Evolutionary conservation across 2,113 vertebrate species (phyloP), one percentile per base, ranked within the genome.

Genomic region (Poeciliopsis retropinna): DNA sequence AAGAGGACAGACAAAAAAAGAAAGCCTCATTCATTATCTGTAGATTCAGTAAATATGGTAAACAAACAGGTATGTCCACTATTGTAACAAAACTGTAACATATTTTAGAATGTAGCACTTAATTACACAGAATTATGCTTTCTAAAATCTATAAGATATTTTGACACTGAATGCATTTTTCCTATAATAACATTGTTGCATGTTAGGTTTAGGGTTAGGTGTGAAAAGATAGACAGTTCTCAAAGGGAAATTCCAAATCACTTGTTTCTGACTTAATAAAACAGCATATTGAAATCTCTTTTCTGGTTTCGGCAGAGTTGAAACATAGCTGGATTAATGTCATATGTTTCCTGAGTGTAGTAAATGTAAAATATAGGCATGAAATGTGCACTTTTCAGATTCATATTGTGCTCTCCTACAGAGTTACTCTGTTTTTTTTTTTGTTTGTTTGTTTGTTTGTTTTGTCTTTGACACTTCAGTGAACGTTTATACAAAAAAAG

Each of bases 11-110:
- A 68, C 17, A 54, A 70, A 34, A 77, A 63, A 70, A 81, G 41
- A 73, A 70, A 81, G 30, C 54, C 63, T 75, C 44, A 25, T 62
- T 84, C 67, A 74, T 91, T 85, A 80, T 73, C 51, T 75, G 69
- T 64, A 64, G 67, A 64, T 66, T 22, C 29, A 31, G n/a, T 70
- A 65, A 31, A 67, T 11, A 39, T 37, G 65, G 39, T 62, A 37
- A 60, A 68, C 72, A 80, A 75, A 69, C 71, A 65, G 22, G 30
- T 14, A 63, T 62, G 64, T 32, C 13, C 29, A 31, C 28, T 72
- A 57, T 67, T 66, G 69, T 30, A 73, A 29, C 37, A 32, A 77
- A 72, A 25, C 70, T 68, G 32, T 85, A 72, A 69, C 64, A 64
- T 19, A 27, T 19, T 12, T 29, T 30, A 51, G 51, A 25, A 6